Base-by-base conservation (phyloP, 2,113 vertebrate species). In the Cyprinodon variegatus region DNA sequence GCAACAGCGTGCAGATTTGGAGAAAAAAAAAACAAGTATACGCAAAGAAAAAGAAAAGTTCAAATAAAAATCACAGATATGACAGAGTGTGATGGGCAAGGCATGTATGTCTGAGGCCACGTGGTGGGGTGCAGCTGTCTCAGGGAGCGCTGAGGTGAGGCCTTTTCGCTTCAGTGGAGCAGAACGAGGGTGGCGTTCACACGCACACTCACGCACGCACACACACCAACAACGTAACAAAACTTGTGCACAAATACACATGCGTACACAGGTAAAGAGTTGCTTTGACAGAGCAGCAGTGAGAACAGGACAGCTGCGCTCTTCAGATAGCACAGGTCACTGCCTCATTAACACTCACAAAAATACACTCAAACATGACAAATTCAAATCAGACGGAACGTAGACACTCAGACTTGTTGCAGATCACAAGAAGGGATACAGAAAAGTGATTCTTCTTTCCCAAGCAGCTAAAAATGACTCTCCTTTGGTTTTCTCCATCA, bases 41-140 rank as follows among this genome's bases (percentile, higher is more conserved):
- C 78, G 64, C 79, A 77, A 46, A 20, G 50, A 68, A 74, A 70
- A 79, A 37, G 15, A 38, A 62, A 38, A 39, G 15, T 2, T 13
- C 11, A 13, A n/a, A 40, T n/a, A 63, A 72, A 81, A 82, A 86
- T 69, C 74, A 61, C 74, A 88, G 83, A 86, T 81, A 43, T 74
- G 86, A 85, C 86, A 83, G 82, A 77, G 86, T 84, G 89, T 91
- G 91, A 92, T 78, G 88, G 89, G 88, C 89, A 85, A 57, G 84
- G 80, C 84, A 63, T 88, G 85, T 85, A n/a, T 92, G 90, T 93
- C 86, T 90, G 88, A 91, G 83, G 88, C 89, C 89, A 92, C 89
- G 93, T 93, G 93, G 89, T 75, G 83, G 93, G 92, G 90, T 93
- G 94, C 94, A 95, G 94, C 94, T 95, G 94, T 94, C 93, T 94